phyloP scores from a whole-genome alignment of 2,797 vertebrate species.

The Cynodonichthys magdalenae region DNA sequence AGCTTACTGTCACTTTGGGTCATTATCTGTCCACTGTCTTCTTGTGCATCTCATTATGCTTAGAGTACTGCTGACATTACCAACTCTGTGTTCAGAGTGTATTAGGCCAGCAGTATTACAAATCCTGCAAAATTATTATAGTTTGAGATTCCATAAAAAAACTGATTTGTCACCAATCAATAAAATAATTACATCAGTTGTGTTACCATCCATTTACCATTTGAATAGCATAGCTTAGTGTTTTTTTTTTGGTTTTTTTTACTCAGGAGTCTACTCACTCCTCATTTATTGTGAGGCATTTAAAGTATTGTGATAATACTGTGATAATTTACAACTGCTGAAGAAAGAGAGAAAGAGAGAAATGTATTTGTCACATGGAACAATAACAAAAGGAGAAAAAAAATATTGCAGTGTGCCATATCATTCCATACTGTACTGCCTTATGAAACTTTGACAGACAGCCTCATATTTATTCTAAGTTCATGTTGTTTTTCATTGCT shows the following conservation, averaged over 20 bases:
- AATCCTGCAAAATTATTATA: conserved; percentile 9
- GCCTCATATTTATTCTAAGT: conserved; percentile 16
- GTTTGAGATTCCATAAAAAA: neutral
- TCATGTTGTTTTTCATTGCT: conserved; percentile 29
- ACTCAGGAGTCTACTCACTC: neutral
- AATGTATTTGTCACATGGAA: neutral
- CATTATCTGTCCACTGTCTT: conserved; percentile 3
- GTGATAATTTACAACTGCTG: neutral
- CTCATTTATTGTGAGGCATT: conserved; percentile 1
- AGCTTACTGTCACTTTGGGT: conserved; percentile 2
- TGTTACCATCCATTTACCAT: neutral
- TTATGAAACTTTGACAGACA: conserved; percentile 1
- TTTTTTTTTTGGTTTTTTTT: neutral
- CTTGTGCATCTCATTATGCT: neutral
- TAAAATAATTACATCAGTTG: neutral
- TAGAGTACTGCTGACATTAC: conserved; percentile 9
- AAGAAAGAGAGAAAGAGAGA: no score
- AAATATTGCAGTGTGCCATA: no score
- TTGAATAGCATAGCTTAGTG: neutral
- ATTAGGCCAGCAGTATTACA: conserved; percentile 1
- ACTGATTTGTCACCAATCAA: conserved; percentile 1
- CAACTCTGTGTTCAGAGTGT: neutral
- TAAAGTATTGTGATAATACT: conserved; percentile 1
- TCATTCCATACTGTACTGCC: neutral
- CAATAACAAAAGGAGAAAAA: neutral